phyloP scores from a whole-genome alignment of 2,797 vertebrate species.

The Notoglanidium macrostoma region DNA sequence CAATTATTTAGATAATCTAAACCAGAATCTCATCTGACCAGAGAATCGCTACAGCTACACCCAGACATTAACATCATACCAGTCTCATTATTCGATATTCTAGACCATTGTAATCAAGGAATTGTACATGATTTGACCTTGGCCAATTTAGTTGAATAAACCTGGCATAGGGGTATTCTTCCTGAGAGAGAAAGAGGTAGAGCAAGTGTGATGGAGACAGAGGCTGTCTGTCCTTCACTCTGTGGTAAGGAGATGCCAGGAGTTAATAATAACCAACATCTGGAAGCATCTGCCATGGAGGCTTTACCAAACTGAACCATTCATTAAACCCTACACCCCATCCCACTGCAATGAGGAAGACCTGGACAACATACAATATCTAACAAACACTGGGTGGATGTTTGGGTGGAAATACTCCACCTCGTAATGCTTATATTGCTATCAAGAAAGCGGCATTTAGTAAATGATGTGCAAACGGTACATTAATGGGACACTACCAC shows the following conservation, averaged over 20 bases:
- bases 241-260: conserved; percentile 31
- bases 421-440: conserved; percentile 2
- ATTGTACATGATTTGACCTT: not conserved
- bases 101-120: not conserved
- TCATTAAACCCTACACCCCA: conserved; percentile 42
- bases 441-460: not conserved
- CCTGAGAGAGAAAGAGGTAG: not conserved
- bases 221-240: conserved; percentile 24
- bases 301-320: conserved; percentile 53
- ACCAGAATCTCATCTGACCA: not conserved
- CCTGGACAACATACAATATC: conserved; percentile 34
- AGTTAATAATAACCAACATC: conserved; percentile 51
- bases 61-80: not conserved
- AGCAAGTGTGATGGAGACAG: not conserved
- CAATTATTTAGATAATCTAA: not conserved
- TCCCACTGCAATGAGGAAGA: conserved; percentile 41
- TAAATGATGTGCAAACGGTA: conserved; percentile 14
- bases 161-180: not conserved
- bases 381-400: conserved; percentile 47
- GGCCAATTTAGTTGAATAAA: not conserved
- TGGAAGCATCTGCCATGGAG: conserved; percentile 56
- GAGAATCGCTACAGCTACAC: not conserved
- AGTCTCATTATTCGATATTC: not conserved
- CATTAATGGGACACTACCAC: conserved; percentile 16
- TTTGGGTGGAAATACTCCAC: not conserved